Evolutionary conservation across 2,888 invertebrate species (phyloP).

Genomic region (Drosophila colorata): DNA sequence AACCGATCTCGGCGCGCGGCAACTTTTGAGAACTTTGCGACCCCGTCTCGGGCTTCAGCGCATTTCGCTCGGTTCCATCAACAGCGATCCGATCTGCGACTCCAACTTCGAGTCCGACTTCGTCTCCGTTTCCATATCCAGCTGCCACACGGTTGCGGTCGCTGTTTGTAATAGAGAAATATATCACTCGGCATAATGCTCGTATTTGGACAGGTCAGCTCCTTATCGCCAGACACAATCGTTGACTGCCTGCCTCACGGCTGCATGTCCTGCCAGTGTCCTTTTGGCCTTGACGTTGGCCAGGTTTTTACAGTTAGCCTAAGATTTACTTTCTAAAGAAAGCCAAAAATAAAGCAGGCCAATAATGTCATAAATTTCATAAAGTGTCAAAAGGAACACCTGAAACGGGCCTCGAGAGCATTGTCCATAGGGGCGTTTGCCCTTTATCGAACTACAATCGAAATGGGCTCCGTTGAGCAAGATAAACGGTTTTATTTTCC

Average conservation of each 20-base stretch:
- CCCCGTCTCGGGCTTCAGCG: slow-evolving; percentile 11
- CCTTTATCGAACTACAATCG: slow-evolving; percentile 33
- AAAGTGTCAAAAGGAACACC: slow-evolving; percentile 81
- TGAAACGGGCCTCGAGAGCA: slow-evolving; percentile 39
- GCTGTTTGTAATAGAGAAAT: slow-evolving; percentile 72
- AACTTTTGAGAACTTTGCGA: slow-evolving; percentile 30
- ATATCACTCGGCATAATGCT: slow-evolving; percentile 59
- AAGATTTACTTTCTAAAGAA: slow-evolving; percentile 67
- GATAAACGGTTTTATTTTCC: slow-evolving; percentile 13
- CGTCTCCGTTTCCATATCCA: slow-evolving; percentile 10
- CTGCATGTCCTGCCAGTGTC: slow-evolving; percentile 30
- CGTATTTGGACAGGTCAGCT: slow-evolving; percentile 37
- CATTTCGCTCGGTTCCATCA: too few relatives aligned
- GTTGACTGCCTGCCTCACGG: slow-evolving; percentile 19
- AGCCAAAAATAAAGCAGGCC: slow-evolving; percentile 45
- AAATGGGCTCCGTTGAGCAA: slow-evolving; percentile 29
- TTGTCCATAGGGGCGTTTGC: slow-evolving; percentile 46
- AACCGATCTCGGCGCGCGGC: slow-evolving; percentile 47
- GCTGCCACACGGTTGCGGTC: slow-evolving; percentile 38
- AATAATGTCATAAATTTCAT: slow-evolving; percentile 83
- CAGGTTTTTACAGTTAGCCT: slow-evolving; percentile 66
- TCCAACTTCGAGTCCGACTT: neutral
- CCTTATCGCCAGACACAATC: slow-evolving; percentile 61
- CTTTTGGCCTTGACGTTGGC: slow-evolving; percentile 45
- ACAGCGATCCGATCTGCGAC: slow-evolving; percentile 21